Percentiles rank a stretch among this genome's conserved stretches.
These are phyloP conservation scores for Drosophila bocqueti DNA, from an alignment of 1,140 invertebrate genomes.

Conservation along the genomic window DNA sequence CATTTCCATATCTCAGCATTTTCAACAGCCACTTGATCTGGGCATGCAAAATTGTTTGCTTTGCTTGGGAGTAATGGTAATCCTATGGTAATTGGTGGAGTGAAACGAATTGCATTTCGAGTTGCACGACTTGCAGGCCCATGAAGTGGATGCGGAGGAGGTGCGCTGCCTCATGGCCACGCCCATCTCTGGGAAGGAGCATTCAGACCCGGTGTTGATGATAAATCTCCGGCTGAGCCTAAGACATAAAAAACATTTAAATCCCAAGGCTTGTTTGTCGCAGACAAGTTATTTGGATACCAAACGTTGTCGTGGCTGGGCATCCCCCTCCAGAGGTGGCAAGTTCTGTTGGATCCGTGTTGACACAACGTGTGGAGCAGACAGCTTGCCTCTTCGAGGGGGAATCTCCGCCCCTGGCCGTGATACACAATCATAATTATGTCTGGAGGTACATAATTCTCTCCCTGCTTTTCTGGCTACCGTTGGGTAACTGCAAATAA, in stretches of 20 bases:
- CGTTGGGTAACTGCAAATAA: conserved; percentile 73
- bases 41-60: conserved; percentile 35
- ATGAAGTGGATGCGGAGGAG: conserved; percentile 27
- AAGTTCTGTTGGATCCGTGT: conserved; percentile 54
- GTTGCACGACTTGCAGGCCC: conserved; percentile 36
- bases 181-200: conserved; percentile 26
- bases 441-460: conserved; percentile 16
- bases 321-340: conserved; percentile 37
- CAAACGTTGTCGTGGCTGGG: conserved; percentile 34
- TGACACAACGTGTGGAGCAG: conserved; percentile 58
- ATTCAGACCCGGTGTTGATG: conserved; percentile 17
- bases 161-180: conserved; percentile 21
- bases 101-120: conserved; percentile 48
- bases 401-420: conserved; percentile 4
- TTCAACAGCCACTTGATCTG: conserved; percentile 31
- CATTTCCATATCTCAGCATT: neutral
- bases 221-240: conserved; percentile 37
- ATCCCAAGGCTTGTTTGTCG: conserved; percentile 54
- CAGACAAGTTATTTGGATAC: conserved; percentile 52
- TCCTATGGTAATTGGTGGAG: conserved; percentile 43
- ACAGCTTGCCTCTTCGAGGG: conserved; percentile 5
- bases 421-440: conserved; percentile 51
- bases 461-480: conserved; percentile 41
- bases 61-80: conserved; percentile 38
- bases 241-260: conserved; percentile 38